A percentile compares a stretch with the other conserved stretches of the same genome.
Conservation (phyloP, 1,140 invertebrate species). For the Archivesica marissinica region DNA sequence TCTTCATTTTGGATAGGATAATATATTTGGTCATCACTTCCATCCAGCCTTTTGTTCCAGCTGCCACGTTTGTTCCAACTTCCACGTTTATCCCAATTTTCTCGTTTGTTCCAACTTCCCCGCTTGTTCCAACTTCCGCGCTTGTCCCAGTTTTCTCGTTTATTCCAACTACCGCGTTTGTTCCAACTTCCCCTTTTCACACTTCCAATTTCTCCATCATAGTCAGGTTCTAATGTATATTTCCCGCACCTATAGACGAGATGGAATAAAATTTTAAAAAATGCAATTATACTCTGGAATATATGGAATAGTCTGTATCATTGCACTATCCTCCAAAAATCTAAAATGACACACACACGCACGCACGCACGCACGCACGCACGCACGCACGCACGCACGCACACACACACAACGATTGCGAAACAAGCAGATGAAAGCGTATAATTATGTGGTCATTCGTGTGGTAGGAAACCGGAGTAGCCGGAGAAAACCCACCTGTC, state of each 20-base stretch:
- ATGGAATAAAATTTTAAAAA: too few species aligned
- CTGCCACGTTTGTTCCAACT: slow-evolving; percentile 58
- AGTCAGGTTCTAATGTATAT: background rate
- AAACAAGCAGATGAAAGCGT: too few species aligned
- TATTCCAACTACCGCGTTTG: slow-evolving; percentile 40
- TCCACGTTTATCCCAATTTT: slow-evolving; percentile 57
- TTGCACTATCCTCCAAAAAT: too few species aligned
- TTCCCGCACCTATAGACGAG: slow-evolving; percentile 27
- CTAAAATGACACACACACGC: too few species aligned
- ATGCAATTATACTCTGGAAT: too few species aligned
- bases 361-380: too few species aligned
- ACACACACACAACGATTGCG: too few species aligned
- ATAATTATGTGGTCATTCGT: too few species aligned
- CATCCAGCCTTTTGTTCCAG: slow-evolving; percentile 38
- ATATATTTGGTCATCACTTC: background rate
- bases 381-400: too few species aligned
- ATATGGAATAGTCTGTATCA: too few species aligned
- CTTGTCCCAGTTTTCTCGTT: slow-evolving; percentile 47
- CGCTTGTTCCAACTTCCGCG: slow-evolving; percentile 55
- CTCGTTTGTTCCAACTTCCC: slow-evolving; percentile 46
- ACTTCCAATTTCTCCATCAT: background rate
- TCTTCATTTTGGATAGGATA: background rate
- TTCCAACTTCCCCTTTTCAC: slow-evolving; percentile 57
- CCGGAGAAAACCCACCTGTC: too few species aligned
- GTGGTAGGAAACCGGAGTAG: too few species aligned